phyloP scores from a whole-genome alignment of 2,113 vertebrate genomes.

The Machaerirhynchus nigripectus region DNA sequence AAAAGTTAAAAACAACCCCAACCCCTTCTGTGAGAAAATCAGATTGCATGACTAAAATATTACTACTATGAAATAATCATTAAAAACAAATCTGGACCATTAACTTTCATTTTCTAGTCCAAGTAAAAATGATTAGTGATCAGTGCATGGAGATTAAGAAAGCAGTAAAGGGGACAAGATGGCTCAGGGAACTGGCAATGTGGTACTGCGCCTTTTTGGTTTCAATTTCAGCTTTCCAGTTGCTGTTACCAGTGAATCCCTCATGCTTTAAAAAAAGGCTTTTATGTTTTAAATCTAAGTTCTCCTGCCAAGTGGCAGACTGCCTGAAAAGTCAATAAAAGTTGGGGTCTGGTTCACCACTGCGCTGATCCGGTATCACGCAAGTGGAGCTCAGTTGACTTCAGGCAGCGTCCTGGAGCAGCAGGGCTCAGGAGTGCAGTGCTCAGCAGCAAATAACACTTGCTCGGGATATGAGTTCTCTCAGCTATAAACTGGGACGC shows the following conservation, averaged over 20 bases:
- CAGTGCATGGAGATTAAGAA: not conserved
- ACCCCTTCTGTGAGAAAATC: not conserved
- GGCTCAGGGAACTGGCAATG: not conserved
- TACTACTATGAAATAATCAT: not conserved
- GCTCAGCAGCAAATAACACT: not conserved
- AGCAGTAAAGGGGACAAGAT: not conserved
- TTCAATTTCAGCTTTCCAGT: slow-evolving; percentile 51
- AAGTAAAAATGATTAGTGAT: not conserved
- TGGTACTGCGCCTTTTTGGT: slow-evolving; percentile 24
- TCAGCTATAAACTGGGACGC: not conserved
- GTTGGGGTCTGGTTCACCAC: slow-evolving; percentile 22
- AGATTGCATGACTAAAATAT: not conserved
- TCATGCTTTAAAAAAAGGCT: slow-evolving; percentile 31
- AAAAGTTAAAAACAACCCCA: not conserved
- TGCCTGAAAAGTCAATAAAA: slow-evolving; percentile 58
- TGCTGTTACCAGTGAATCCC: slow-evolving; percentile 46
- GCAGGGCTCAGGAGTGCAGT: not conserved
- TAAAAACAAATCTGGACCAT: not conserved
- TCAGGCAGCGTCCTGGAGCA: not conserved
- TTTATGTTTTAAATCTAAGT: slow-evolving; percentile 54
- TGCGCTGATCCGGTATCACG: not conserved
- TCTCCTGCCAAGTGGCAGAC: slow-evolving; percentile 54
- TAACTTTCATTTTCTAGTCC: not conserved
- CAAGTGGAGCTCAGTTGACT: not conserved
- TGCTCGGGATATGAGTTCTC: not conserved